A percentile compares a stretch with the other conserved stretches of the same genome.
Conservation (phyloP, 2,797 vertebrate species). For the Rhabdomys pumilio region DNA sequence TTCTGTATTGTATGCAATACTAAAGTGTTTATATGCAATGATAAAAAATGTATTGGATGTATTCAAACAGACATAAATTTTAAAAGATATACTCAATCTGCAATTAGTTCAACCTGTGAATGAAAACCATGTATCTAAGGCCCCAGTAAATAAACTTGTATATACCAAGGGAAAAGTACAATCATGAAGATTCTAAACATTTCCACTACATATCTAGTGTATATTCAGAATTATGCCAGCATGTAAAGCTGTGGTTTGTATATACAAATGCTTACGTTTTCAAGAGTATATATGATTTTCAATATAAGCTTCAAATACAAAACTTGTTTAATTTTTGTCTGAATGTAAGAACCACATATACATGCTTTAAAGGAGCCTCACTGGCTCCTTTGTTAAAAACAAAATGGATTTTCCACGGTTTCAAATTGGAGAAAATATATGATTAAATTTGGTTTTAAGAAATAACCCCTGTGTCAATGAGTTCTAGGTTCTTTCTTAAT, state of each 20-base stretch:
- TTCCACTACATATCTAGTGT: background rate
- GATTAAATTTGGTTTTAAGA: conserved; percentile 3
- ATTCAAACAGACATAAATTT: background rate
- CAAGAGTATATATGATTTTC: background rate
- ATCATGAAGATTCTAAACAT: background rate
- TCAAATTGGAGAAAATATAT: background rate
- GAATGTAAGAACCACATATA: background rate
- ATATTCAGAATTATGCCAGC: background rate
- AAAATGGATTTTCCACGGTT: background rate
- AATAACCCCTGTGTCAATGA: background rate
- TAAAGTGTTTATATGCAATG: background rate
- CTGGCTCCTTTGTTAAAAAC: background rate
- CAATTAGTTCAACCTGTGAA: background rate
- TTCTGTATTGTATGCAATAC: background rate
- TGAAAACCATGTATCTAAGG: background rate
- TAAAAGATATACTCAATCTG: background rate
- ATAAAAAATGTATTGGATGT: background rate
- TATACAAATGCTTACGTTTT: background rate
- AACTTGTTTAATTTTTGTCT: background rate
- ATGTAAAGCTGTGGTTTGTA: no score
- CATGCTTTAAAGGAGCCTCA: background rate
- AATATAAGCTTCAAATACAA: background rate
- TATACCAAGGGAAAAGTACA: background rate
- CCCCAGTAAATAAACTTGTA: background rate
- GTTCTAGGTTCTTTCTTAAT: no score